These are phyloP conservation scores for Phortica variegata DNA, from an alignment of 1,140 invertebrate species.

Conservation along the genomic window DNA sequence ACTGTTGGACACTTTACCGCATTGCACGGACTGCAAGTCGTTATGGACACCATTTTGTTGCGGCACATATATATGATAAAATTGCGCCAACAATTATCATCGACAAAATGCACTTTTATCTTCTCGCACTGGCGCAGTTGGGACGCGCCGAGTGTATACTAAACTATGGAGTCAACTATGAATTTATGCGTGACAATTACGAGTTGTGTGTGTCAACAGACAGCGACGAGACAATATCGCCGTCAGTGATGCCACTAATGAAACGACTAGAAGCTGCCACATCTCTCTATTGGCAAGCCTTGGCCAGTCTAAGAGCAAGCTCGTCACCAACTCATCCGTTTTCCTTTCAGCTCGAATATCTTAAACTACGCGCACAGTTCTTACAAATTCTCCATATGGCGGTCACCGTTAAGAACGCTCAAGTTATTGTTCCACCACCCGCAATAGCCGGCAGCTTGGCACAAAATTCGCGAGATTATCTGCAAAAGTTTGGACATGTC, in stretches of 20 bases:
- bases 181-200: slow-evolving; percentile 43
- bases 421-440: slow-evolving; percentile 88
- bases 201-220: slow-evolving; percentile 17
- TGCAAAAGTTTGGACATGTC: slow-evolving; percentile 79
- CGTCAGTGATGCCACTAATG: slow-evolving; percentile 56
- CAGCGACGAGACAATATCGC: slow-evolving; percentile 11
- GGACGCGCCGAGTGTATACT: slow-evolving; percentile 66
- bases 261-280: slow-evolving; percentile 65
- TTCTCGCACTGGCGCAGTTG: slow-evolving; percentile 74
- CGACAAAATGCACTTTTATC: slow-evolving; percentile 89
- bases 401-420: slow-evolving; percentile 74
- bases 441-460: slow-evolving; percentile 85
- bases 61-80: slow-evolving; percentile 66
- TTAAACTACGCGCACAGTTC: slow-evolving; percentile 73
- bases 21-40: slow-evolving; percentile 79
- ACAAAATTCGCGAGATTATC: slow-evolving; percentile 74
- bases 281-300: slow-evolving; percentile 65
- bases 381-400: slow-evolving; percentile 75
- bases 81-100: slow-evolving; percentile 77
- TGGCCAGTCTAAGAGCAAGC: slow-evolving; percentile 70
- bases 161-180: slow-evolving; percentile 52
- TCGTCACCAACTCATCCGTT: slow-evolving; percentile 50
- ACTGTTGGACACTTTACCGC: slow-evolving; percentile 83
- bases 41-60: slow-evolving; percentile 79
- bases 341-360: slow-evolving; percentile 78